These are phyloP conservation scores for Chanos chanos DNA, from an alignment of 2,797 vertebrate genomes.

Conservation along the genomic window DNA sequence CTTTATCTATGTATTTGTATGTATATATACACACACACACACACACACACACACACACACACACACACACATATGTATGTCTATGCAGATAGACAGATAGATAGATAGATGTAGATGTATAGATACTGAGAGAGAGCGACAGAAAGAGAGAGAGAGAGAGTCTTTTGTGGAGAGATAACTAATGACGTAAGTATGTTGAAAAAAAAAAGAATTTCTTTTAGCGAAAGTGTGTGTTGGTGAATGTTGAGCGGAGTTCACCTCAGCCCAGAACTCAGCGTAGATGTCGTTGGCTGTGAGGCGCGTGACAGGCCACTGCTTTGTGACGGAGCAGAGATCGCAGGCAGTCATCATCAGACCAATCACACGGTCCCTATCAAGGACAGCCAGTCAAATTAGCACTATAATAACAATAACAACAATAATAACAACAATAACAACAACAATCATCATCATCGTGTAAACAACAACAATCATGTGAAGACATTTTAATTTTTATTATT, in stretches of 20 bases:
- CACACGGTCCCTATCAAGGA: conserved; percentile 83
- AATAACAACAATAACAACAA: too few species aligned
- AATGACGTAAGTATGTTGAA: too few species aligned
- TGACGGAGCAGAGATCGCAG: conserved; percentile 98
- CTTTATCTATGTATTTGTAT: too few species aligned
- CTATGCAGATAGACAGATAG: too few species aligned
- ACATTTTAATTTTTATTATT: too few species aligned
- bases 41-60: too few species aligned
- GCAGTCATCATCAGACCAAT: conserved; percentile 99
- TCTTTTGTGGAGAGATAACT: too few species aligned
- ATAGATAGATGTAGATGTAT: not conserved
- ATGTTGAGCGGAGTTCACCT: conserved; percentile 82
- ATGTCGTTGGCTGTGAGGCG: conserved; percentile 93
- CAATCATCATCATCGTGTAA: too few species aligned
- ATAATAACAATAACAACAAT: not conserved
- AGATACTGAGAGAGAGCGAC: not conserved
- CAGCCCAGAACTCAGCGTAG: conserved; percentile 98
- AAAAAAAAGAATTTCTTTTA: too few species aligned
- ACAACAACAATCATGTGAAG: too few species aligned
- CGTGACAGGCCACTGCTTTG: conserved; percentile 94
- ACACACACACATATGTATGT: too few species aligned
- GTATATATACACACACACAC: too few species aligned
- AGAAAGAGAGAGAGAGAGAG: not conserved
- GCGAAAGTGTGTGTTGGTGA: not conserved
- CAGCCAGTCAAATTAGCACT: not conserved